Evolutionary conservation across 2,797 vertebrate genomes (phyloP).

Genomic region (Siniperca obscura): DNA sequence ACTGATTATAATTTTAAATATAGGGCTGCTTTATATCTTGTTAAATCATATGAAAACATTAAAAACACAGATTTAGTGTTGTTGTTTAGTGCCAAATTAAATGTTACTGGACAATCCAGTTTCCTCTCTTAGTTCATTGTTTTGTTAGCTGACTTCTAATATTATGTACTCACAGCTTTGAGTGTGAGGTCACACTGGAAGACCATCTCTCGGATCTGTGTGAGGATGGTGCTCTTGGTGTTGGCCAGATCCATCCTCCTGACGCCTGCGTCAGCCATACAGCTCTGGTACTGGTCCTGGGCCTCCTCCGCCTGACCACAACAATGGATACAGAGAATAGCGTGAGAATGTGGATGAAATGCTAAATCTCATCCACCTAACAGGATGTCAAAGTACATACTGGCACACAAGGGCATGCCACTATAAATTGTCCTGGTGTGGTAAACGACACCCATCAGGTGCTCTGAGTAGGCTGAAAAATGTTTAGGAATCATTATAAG

Average conservation of each 20-base stretch:
- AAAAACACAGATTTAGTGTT: background rate
- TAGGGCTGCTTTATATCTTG: background rate
- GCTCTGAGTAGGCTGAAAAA: background rate
- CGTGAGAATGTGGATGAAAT: constrained; percentile 77
- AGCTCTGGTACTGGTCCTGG: constrained; percentile 91
- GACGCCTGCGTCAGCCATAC: constrained; percentile 89
- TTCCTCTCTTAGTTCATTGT: background rate
- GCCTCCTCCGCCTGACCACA: constrained; percentile 92
- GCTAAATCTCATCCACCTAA: background rate
- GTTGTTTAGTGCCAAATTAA: background rate
- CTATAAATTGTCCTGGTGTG: background rate
- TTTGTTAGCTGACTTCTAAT: background rate
- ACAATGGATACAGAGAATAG: constrained; percentile 14
- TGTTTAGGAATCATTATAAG: background rate
- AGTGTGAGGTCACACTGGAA: constrained; percentile 98
- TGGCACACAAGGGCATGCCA: background rate
- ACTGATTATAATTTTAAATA: background rate
- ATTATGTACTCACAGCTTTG: constrained; percentile 91
- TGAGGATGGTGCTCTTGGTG: constrained; percentile 92
- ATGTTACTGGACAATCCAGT: background rate
- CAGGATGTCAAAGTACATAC: background rate
- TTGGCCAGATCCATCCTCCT: constrained; percentile 90
- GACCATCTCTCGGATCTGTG: constrained; percentile 93
- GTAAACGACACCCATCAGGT: background rate
- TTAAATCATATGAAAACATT: background rate